Conservation (phyloP, 2,888 invertebrate species). For the Conistra vaccinii region DNA sequence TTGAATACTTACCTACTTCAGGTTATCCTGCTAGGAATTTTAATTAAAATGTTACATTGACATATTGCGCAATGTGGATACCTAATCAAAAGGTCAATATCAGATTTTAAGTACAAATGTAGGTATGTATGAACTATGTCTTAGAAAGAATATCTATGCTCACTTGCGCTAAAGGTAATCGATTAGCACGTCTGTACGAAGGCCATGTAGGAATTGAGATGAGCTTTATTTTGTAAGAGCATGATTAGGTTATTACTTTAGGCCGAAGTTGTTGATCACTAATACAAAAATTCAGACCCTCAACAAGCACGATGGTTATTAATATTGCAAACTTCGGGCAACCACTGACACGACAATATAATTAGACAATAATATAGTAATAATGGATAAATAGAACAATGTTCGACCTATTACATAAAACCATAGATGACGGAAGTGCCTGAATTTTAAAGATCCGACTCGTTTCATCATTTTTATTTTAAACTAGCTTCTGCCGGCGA, state of each 20-base stretch:
- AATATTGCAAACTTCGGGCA: neutral
- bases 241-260: neutral
- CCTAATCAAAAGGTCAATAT: constrained; percentile 34
- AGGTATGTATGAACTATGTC: constrained; percentile 16
- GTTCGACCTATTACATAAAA: neutral
- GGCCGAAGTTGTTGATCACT: neutral
- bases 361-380: neutral
- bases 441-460: neutral
- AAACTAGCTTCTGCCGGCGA: no score
- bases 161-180: constrained; percentile 4
- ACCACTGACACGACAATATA: neutral
- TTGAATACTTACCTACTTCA: neutral
- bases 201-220: constrained; percentile 1
- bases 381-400: neutral
- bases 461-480: neutral
- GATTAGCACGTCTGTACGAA: constrained; percentile 3
- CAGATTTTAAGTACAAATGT: constrained; percentile 2
- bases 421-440: neutral
- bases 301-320: no score
- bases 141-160: constrained; percentile 10
- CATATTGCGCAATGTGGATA: neutral
- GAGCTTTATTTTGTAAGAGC: neutral
- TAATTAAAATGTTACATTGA: constrained; percentile 5
- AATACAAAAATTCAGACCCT: neutral
- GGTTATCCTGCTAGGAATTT: constrained; percentile 1